A percentile compares a stretch with the other conserved stretches of the same genome.
These are phyloP conservation scores for Drosophila acutilabella DNA, from an alignment of 2,888 invertebrate genomes.

Conservation along the genomic window DNA sequence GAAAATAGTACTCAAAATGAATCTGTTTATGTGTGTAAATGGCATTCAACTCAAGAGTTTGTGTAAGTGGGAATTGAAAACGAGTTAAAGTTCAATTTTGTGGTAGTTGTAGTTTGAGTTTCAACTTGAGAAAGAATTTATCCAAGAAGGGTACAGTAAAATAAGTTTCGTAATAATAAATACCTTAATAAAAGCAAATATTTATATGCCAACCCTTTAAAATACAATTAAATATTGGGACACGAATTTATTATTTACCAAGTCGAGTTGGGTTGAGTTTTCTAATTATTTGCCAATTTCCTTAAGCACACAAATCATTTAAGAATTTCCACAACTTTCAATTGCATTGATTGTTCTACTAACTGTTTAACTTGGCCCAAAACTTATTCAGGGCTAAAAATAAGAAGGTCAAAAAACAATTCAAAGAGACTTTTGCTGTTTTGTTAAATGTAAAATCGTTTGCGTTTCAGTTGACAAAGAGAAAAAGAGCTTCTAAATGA, in stretches of 20 bases:
- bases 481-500: slow-evolving; percentile 20
- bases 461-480: slow-evolving; percentile 41
- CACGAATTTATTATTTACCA: background rate
- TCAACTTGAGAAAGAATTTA: too few relatives aligned
- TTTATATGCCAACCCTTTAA: too few relatives aligned
- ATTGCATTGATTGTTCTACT: slow-evolving; percentile 13
- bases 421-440: slow-evolving; percentile 16
- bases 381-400: background rate
- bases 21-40: slow-evolving; percentile 10
- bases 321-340: background rate
- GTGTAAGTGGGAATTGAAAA: slow-evolving; percentile 1
- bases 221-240: too few relatives aligned
- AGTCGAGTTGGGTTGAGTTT: background rate
- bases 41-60: background rate
- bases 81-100: background rate
- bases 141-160: too few relatives aligned
- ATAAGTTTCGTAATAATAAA: too few relatives aligned
- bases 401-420: slow-evolving; percentile 2
- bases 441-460: slow-evolving; percentile 17
- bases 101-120: too few relatives aligned
- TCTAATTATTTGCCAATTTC: background rate
- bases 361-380: background rate
- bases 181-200: too few relatives aligned
- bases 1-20: slow-evolving; percentile 6
- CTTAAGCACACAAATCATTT: background rate